Conservation (phyloP, 2,888 invertebrate genomes). For the Eupithecia centaureata region DNA sequence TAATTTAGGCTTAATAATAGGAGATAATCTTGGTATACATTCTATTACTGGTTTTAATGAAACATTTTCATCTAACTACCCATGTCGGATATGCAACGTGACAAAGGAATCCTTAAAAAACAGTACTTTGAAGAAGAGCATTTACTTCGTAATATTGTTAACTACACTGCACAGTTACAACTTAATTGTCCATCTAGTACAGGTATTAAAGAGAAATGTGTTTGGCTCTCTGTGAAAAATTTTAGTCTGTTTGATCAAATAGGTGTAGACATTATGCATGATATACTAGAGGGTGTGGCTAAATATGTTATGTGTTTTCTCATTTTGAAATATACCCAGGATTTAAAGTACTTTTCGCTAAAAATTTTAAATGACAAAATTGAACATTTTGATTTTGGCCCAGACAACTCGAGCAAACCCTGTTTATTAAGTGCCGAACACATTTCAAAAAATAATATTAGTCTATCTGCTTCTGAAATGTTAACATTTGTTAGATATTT, state of each 20-base stretch:
- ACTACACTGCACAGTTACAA: constrained; percentile 1
- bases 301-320: not conserved
- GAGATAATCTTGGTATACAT: constrained; percentile 40
- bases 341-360: not conserved
- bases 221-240: constrained; percentile 27
- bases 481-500: not conserved
- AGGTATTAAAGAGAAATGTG: constrained; percentile 37
- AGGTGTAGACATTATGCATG: constrained; percentile 37
- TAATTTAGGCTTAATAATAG: constrained; percentile 13
- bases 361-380: not conserved
- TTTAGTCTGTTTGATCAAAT: constrained; percentile 38
- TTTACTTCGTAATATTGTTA: constrained; percentile 29
- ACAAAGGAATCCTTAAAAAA: constrained; percentile 22
- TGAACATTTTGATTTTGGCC: not conserved
- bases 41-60: constrained; percentile 36
- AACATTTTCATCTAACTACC: constrained; percentile 37
- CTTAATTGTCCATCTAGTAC: constrained; percentile 11
- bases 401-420: not conserved
- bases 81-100: constrained; percentile 36
- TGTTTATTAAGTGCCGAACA: not conserved
- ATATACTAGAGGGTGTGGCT: constrained; percentile 33
- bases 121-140: constrained; percentile 20
- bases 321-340: not conserved
- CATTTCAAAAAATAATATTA: not conserved
- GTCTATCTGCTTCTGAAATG: not conserved